Conservation (phyloP, 2,888 invertebrate genomes). For the Leucania comma region DNA sequence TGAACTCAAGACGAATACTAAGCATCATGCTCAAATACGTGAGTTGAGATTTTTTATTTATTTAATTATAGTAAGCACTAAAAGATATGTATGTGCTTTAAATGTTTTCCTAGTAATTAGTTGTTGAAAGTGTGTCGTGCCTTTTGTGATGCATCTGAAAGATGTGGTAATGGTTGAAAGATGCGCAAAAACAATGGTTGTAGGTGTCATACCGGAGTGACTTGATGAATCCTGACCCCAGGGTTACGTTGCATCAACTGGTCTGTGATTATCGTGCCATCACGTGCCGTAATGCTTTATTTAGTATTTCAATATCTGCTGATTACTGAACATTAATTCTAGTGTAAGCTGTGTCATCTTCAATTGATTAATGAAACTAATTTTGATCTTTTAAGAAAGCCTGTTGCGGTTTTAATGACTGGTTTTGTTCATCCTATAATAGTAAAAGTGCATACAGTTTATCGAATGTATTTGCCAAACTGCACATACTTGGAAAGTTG, state of each 20-base stretch:
- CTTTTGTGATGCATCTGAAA: conserved; percentile 65
- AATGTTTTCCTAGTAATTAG: conserved; percentile 61
- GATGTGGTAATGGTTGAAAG: conserved; percentile 59
- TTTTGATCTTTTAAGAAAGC: neutral
- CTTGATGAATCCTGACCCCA: conserved; percentile 58
- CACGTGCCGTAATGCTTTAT: conserved; percentile 22
- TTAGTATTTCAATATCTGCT: conserved; percentile 30
- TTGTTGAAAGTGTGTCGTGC: conserved; percentile 74
- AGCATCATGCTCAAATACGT: conserved; percentile 90
- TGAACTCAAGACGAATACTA: conserved; percentile 87
- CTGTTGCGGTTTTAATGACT: neutral
- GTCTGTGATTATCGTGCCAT: conserved; percentile 39
- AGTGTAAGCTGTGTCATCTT: neutral
- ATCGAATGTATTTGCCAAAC: conserved; percentile 16
- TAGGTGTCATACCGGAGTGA: conserved; percentile 65
- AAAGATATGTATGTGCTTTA: conserved; percentile 44
- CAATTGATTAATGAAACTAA: neutral
- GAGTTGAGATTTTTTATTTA: conserved; percentile 73
- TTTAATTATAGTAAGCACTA: conserved; percentile 60
- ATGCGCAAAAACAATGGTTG: conserved; percentile 68
- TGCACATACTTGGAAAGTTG: conserved; percentile 15
- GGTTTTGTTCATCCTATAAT: neutral
- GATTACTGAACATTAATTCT: conserved; percentile 2
- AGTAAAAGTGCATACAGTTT: conserved; percentile 3
- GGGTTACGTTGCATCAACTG: conserved; percentile 48